phyloP scores from a whole-genome alignment of 2,888 invertebrate genomes.

The Cacoxenus indagator region DNA sequence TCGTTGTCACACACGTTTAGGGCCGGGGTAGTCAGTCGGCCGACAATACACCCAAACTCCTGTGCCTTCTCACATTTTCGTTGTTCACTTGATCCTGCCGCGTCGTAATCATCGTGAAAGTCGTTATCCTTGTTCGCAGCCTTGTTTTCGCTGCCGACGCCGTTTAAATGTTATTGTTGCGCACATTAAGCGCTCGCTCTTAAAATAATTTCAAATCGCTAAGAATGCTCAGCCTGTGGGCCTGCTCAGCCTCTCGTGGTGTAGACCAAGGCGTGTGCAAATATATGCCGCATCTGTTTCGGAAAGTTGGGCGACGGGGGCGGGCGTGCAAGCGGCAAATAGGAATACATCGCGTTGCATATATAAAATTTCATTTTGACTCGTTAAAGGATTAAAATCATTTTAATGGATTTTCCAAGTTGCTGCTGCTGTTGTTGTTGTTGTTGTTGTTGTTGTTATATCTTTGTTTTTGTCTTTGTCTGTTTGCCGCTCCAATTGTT shows the following conservation, averaged over 20 bases:
- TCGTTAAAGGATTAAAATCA: slow-evolving; percentile 68
- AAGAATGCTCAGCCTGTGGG: slow-evolving; percentile 38
- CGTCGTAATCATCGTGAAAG: slow-evolving; percentile 8
- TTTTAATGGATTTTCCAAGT: slow-evolving; percentile 69
- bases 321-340: slow-evolving; percentile 26
- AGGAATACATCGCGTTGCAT: not conserved
- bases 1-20: not conserved
- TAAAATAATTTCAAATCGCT: slow-evolving; percentile 57
- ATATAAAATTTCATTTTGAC: slow-evolving; percentile 47
- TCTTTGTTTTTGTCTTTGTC: not conserved
- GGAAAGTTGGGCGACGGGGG: not conserved
- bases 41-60: not conserved
- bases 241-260: not conserved
- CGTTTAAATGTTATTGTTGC: slow-evolving; percentile 24
- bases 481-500: not conserved
- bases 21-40: not conserved
- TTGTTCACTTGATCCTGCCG: not conserved
- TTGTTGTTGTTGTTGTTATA: not conserved
- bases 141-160: slow-evolving; percentile 43
- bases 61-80: not conserved
- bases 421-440: slow-evolving; percentile 44
- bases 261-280: not conserved
- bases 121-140: slow-evolving; percentile 62
- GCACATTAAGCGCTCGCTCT: slow-evolving; percentile 34
- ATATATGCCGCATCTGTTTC: not conserved